Base-by-base conservation (phyloP, 1,140 invertebrate species). In the Drosophila sucinea region DNA sequence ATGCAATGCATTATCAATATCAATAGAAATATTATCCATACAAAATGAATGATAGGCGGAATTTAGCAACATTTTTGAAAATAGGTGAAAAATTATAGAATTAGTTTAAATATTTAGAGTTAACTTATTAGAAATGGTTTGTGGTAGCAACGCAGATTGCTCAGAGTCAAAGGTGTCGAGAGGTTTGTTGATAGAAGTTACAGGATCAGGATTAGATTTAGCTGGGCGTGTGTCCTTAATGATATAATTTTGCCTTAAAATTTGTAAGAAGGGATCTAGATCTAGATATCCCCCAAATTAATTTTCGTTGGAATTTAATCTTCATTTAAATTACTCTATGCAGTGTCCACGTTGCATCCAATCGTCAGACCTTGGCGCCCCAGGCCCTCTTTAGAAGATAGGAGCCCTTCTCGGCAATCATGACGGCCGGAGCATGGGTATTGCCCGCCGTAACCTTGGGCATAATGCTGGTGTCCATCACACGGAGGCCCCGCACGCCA, bases 381-480 rank as follows among this genome's bases (percentile, higher is more conserved):
- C 94, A 95, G 90, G 95, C 94, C 90, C 94, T 92, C 82, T 95
- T 95, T 44, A 95, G 94, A 77, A 95, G 92, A 71, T 95, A 94
- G n/a, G 94, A 91, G 33, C 94, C 94, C 82, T 94, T 95, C 83
- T 95, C 95, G 1, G 94, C 95, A 55, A 95, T 95, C 94, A 95
- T 95, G 8, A 95, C 93, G 5, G 94, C 93, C 2, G 94, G 94
- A 1, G 94, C 94, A 79, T 95, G 94, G 3, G 94, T 95, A 76
- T 95, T 94, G 10, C 94, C 94, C 0, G 94, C 93, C 4, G 94
- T 94, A 2, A 95, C 94, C 60, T 94, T 93, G 5, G 95, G 94
- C 91, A 95, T 95, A n/a, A 95, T 93, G 23, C 94, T 94, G 1
- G 94, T 94, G 81, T 95, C 94, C 23, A 94, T 94, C 5, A 95